phyloP scores from a whole-genome alignment of 2,113 vertebrate species.

The Rostratula benghalensis region DNA sequence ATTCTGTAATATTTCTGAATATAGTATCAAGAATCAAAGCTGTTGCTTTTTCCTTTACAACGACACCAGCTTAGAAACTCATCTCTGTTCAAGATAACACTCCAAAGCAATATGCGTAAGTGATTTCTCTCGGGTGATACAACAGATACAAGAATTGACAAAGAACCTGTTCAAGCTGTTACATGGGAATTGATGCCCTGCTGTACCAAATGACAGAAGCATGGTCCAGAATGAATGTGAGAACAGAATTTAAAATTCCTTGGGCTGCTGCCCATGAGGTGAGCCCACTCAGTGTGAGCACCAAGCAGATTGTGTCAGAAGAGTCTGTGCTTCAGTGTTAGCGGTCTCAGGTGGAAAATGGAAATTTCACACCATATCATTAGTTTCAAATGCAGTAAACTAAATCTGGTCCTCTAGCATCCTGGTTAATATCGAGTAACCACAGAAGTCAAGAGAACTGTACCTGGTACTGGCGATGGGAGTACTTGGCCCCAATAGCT shows the following conservation, averaged over 20 bases:
- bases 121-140: not conserved
- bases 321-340: not conserved
- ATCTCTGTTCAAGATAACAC: not conserved
- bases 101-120: not conserved
- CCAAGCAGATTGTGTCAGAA: not conserved
- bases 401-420: not conserved
- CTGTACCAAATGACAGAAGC: not conserved
- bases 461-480: not conserved
- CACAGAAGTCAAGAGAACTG: not conserved
- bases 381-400: not conserved
- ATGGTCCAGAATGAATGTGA: not conserved
- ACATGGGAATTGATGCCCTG: not conserved
- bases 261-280: not conserved
- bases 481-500: not conserved
- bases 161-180: not conserved
- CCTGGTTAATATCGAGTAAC: not conserved
- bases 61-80: not conserved
- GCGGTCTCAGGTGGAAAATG: not conserved
- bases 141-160: not conserved
- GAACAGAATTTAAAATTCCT: not conserved
- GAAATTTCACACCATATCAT: not conserved
- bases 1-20: slow-evolving; percentile 35
- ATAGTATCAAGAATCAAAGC: not conserved
- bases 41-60: slow-evolving; percentile 6
- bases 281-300: not conserved